These are phyloP conservation scores for Notothenia coriiceps DNA, from an alignment of 2,113 vertebrate genomes.

Conservation along the genomic window DNA sequence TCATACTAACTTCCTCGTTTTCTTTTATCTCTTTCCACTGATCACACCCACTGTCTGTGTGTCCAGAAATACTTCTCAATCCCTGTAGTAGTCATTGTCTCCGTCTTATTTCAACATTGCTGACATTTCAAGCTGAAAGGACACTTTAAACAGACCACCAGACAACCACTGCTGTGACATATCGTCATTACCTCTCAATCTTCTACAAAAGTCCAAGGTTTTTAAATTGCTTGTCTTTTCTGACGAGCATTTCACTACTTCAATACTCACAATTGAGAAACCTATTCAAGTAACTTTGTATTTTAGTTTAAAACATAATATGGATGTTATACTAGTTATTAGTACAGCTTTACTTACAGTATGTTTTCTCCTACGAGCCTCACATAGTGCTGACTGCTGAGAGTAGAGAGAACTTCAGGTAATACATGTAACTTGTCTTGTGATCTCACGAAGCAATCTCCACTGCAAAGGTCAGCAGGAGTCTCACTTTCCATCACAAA, in stretches of 20 bases:
- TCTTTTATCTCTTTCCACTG: conserved; percentile 3
- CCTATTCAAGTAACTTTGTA: no score
- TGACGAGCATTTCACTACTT: no score
- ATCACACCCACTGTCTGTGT: background rate
- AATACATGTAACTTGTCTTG: background rate
- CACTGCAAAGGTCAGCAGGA: background rate
- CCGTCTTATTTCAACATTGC: background rate
- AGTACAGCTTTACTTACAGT: no score
- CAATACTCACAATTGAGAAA: background rate
- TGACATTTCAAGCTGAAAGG: background rate
- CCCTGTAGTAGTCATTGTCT: background rate
- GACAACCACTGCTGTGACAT: no score
- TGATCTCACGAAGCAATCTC: background rate
- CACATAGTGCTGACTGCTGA: background rate
- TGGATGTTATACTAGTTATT: background rate
- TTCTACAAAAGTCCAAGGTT: background rate
- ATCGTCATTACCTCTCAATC: no score
- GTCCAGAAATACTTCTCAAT: background rate
- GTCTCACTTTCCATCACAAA: background rate
- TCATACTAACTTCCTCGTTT: background rate
- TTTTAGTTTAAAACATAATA: background rate
- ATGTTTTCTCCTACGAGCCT: background rate
- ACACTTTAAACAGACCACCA: no score
- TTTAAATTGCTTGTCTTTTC: background rate
- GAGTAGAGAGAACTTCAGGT: background rate